A percentile compares a stretch with the other conserved stretches of the same genome.
Conservation (phyloP, 1,140 invertebrate species). For the Phortica variegata region DNA sequence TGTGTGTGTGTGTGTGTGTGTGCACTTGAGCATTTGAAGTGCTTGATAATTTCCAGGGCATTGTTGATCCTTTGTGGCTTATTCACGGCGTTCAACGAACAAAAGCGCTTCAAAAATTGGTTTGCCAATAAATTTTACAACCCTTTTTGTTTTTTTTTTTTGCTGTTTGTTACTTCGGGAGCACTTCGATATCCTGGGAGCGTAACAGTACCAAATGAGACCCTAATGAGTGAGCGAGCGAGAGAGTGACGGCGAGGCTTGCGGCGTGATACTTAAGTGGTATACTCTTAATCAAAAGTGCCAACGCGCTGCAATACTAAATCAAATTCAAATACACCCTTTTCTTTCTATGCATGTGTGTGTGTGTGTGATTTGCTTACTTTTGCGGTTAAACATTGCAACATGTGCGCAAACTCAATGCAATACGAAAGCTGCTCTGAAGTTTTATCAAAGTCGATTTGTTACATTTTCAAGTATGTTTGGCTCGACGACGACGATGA, state of each 20-base stretch:
- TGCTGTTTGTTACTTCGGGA: too few species aligned
- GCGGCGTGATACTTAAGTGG: slow-evolving; percentile 2
- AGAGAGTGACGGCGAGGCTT: slow-evolving; percentile 18
- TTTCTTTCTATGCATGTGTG: too few species aligned
- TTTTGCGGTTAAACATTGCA: slow-evolving; percentile 9
- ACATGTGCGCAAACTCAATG: slow-evolving; percentile 23
- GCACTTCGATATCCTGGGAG: slow-evolving; percentile 46
- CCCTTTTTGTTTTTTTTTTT: too few species aligned
- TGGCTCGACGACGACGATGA: too few species aligned
- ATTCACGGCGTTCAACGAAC: slow-evolving; percentile 46
- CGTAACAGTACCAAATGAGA: slow-evolving; percentile 26
- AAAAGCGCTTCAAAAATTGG: slow-evolving; percentile 51
- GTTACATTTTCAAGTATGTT: slow-evolving; percentile 49
- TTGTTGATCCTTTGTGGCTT: slow-evolving; percentile 55
- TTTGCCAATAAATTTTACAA: slow-evolving; percentile 38
- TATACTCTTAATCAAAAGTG: too few species aligned
- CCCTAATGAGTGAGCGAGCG: slow-evolving; percentile 2
- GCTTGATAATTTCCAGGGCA: slow-evolving; percentile 44
- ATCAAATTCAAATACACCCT: too few species aligned
- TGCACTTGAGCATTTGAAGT: slow-evolving; percentile 14
- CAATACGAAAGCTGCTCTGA: too few species aligned
- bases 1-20: slow-evolving; percentile 7
- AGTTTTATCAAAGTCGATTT: slow-evolving; percentile 56
- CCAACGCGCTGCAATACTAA: too few species aligned
- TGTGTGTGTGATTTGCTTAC: slow-evolving; percentile 17